A percentile compares a stretch with the other conserved stretches of the same genome.
Evolutionary conservation across 2,888 invertebrate genomes (phyloP).

Genomic region (Augochlorella aurata): DNA sequence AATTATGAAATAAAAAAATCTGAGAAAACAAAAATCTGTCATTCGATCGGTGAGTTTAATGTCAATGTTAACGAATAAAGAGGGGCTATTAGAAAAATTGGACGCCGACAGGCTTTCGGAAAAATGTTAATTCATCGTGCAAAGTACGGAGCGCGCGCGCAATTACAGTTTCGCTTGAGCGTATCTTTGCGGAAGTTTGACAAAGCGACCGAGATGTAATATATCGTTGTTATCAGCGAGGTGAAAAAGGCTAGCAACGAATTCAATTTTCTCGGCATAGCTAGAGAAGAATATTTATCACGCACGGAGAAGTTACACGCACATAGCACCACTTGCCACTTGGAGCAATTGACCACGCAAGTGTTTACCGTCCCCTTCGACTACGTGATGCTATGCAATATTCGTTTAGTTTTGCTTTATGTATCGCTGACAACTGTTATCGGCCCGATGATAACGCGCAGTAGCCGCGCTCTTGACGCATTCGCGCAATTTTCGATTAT

Average conservation of each 20-base stretch:
- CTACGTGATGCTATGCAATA: slow-evolving; percentile 80
- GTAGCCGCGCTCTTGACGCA: not conserved
- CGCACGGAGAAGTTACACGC: slow-evolving; percentile 66
- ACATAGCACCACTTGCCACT: slow-evolving; percentile 76
- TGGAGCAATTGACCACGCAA: slow-evolving; percentile 80
- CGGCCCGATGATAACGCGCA: slow-evolving; percentile 40
- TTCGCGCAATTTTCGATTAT: not conserved
- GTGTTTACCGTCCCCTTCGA: slow-evolving; percentile 80
- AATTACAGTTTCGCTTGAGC: not conserved
- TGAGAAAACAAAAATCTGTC: no score
- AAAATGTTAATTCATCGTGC: no score
- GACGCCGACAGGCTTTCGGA: no score
- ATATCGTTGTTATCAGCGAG: not conserved
- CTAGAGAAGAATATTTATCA: slow-evolving; percentile 63
- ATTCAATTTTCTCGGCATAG: not conserved
- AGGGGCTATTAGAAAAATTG: no score
- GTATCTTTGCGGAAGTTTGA: not conserved
- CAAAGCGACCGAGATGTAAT: not conserved
- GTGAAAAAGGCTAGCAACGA: not conserved
- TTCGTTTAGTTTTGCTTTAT: slow-evolving; percentile 60
- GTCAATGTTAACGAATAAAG: no score
- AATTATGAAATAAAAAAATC: no score
- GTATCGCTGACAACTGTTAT: slow-evolving; percentile 51
- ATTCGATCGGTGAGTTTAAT: no score
- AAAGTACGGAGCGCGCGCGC: no score